Evolutionary conservation across 2,888 invertebrate species (phyloP).

Genomic region (Amaurobius ferox): DNA sequence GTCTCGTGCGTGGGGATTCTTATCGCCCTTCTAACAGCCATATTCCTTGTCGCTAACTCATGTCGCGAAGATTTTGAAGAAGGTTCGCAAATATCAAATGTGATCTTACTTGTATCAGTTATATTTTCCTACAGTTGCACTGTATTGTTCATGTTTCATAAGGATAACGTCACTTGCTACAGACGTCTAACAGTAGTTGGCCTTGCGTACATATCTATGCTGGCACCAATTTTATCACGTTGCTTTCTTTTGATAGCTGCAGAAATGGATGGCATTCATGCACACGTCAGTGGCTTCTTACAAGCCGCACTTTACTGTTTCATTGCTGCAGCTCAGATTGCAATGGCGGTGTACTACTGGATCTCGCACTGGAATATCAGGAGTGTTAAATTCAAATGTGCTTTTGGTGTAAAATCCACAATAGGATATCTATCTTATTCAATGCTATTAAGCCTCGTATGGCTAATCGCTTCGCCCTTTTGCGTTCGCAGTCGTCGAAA

Average conservation of each 20-base stretch:
- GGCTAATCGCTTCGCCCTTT: slow-evolving; percentile 82
- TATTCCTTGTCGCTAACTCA: slow-evolving; percentile 83
- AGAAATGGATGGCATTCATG: slow-evolving; percentile 83
- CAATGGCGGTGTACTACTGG: slow-evolving; percentile 74
- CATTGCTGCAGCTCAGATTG: slow-evolving; percentile 76
- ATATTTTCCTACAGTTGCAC: slow-evolving; percentile 78
- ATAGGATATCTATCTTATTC: slow-evolving; percentile 82
- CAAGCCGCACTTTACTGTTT: slow-evolving; percentile 81
- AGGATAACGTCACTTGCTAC: slow-evolving; percentile 79
- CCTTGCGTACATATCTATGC: slow-evolving; percentile 82
- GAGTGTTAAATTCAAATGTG: slow-evolving; percentile 76
- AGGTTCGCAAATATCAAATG: slow-evolving; percentile 82
- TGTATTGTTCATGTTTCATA: slow-evolving; percentile 78
- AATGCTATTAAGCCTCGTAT: slow-evolving; percentile 81
- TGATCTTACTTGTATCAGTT: slow-evolving; percentile 79
- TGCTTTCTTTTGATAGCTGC: slow-evolving; percentile 83
- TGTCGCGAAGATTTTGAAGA: slow-evolving; percentile 83
- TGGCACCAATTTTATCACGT: slow-evolving; percentile 83
- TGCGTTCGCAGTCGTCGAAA: slow-evolving; percentile 83
- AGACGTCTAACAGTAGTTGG: slow-evolving; percentile 81
- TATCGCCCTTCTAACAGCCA: slow-evolving; percentile 82
- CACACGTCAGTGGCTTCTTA: slow-evolving; percentile 84
- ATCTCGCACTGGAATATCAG: slow-evolving; percentile 3
- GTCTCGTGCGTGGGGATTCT: slow-evolving; percentile 83
- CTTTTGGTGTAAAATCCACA: slow-evolving; percentile 80